Evolutionary conservation across 1,140 invertebrate genomes (phyloP).

Genomic region (Musca domestica): DNA sequence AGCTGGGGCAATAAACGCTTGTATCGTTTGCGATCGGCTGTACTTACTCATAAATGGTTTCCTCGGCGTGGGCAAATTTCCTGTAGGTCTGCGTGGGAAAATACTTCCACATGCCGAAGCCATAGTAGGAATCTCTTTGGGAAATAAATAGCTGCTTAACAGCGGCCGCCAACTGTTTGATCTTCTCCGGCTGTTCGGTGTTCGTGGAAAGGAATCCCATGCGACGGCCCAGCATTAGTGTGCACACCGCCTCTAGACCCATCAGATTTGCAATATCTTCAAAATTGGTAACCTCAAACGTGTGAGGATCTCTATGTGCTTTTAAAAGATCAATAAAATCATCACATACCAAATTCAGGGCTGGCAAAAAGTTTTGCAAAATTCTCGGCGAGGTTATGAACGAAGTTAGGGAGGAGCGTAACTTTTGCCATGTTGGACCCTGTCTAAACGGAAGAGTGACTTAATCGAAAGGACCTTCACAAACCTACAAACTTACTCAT

Average conservation of each 20-base stretch:
- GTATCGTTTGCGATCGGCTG: neutral
- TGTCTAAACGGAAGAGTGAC: conserved; percentile 59
- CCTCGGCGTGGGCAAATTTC: conserved; percentile 71
- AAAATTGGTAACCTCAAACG: conserved; percentile 61
- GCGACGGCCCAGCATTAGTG: conserved; percentile 71
- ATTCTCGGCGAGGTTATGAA: conserved; percentile 75
- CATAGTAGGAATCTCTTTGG: conserved; percentile 77
- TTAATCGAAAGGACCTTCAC: neutral
- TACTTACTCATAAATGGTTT: conserved; percentile 70
- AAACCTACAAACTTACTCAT: conserved; percentile 65
- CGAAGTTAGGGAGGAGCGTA: conserved; percentile 71
- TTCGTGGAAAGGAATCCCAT: conserved; percentile 74
- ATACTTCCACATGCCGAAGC: conserved; percentile 79
- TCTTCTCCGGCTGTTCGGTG: conserved; percentile 55
- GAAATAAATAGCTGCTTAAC: conserved; percentile 74
- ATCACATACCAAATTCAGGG: conserved; percentile 73
- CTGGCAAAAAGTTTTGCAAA: conserved; percentile 73
- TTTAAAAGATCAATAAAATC: conserved; percentile 73
- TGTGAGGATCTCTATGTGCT: conserved; percentile 55
- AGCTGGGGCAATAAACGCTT: conserved; percentile 15
- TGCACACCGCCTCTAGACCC: conserved; percentile 78
- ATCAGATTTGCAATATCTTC: conserved; percentile 73
- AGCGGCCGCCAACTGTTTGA: conserved; percentile 63
- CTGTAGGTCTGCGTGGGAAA: conserved; percentile 71
- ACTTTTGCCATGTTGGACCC: conserved; percentile 75